A percentile compares a stretch with the other conserved stretches of the same genome.
These are phyloP conservation scores for Notospermus geniculatus DNA, from an alignment of 1,140 invertebrate genomes.

Conservation along the genomic window DNA sequence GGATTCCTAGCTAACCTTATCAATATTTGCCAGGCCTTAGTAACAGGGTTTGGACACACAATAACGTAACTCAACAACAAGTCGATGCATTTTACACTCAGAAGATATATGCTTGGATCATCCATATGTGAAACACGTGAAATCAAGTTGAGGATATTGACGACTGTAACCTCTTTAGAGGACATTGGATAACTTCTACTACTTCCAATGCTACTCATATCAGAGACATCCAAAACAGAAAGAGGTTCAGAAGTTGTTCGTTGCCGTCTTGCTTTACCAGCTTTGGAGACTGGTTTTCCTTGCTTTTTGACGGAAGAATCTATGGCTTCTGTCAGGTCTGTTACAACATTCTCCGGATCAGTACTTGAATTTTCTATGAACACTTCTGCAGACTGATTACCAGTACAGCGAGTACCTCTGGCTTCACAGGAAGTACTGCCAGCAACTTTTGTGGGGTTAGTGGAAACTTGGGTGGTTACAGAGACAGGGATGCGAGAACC, in stretches of 20 bases:
- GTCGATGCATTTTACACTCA: slow-evolving; percentile 16
- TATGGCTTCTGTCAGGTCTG: no score
- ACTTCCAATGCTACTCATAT: neutral
- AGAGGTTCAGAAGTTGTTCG: neutral
- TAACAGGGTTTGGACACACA: slow-evolving; percentile 15
- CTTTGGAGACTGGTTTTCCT: slow-evolving; percentile 1
- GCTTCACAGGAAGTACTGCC: no score
- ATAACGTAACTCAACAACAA: slow-evolving; percentile 30
- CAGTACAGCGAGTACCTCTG: no score
- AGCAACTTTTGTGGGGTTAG: no score
- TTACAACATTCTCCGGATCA: no score
- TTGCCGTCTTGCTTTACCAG: neutral
- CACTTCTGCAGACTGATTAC: no score
- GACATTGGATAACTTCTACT: slow-evolving; percentile 10
- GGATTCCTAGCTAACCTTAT: slow-evolving; percentile 28
- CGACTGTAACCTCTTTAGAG: slow-evolving; percentile 19
- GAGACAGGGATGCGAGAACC: no score
- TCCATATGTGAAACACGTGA: slow-evolving; percentile 35
- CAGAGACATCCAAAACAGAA: no score
- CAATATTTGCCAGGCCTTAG: slow-evolving; percentile 24
- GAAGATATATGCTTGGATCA: slow-evolving; percentile 29
- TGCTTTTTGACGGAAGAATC: no score
- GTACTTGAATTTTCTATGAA: no score
- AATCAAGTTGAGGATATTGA: slow-evolving; percentile 36
- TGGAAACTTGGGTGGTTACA: no score